phyloP scores from a whole-genome alignment of 1,140 invertebrate genomes.

The Archivesica marissinica region DNA sequence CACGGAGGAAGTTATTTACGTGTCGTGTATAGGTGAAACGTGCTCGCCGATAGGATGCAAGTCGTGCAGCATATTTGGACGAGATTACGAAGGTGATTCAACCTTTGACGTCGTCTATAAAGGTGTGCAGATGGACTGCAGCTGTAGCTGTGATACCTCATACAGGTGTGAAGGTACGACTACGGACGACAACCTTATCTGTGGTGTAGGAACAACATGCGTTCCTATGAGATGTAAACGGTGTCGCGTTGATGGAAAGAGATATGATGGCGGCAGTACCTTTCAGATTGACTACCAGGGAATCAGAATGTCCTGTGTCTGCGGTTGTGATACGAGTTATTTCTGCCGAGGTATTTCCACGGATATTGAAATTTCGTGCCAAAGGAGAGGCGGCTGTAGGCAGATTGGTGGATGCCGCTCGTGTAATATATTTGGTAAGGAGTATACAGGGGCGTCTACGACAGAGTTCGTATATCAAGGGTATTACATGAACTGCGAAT shows the following conservation, averaged over 20 bases:
- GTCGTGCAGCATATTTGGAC: conserved; percentile 54
- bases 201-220: conserved; percentile 9
- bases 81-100: conserved; percentile 5
- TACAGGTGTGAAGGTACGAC: conserved; percentile 39
- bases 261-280: neutral
- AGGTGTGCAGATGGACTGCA: conserved; percentile 40
- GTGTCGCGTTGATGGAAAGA: conserved; percentile 18
- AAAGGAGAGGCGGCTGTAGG: conserved; percentile 24
- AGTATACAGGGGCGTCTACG: neutral
- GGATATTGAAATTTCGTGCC: conserved; percentile 29
- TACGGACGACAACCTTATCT: neutral
- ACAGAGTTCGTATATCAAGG: conserved; percentile 43
- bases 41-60: conserved; percentile 21
- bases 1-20: neutral
- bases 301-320: conserved; percentile 31
- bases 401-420: conserved; percentile 38
- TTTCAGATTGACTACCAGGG: conserved; percentile 31
- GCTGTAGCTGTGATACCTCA: conserved; percentile 33
- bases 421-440: conserved; percentile 47
- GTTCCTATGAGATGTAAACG: neutral
- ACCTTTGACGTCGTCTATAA: conserved; percentile 40
- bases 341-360: conserved; percentile 27
- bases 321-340: conserved; percentile 54
- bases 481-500: conserved; percentile 45
- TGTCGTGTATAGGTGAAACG: conserved; percentile 35